Conservation (phyloP, 2,113 vertebrate species). For the Chunga burmeisteri region DNA sequence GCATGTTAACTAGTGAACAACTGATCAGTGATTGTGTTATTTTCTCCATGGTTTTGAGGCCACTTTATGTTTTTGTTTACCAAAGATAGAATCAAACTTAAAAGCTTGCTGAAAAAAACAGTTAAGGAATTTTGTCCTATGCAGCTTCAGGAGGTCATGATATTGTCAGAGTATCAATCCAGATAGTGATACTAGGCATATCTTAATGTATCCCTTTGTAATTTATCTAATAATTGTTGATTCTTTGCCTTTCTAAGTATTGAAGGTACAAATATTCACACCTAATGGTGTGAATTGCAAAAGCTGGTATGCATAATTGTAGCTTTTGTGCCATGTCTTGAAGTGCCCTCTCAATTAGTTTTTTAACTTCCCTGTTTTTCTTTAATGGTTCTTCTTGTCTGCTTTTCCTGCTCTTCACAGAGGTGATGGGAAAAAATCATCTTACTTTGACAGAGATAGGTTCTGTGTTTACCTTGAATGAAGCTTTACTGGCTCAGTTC, state of each 20-base stretch:
- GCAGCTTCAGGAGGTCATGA: not conserved
- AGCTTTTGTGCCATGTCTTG: not conserved
- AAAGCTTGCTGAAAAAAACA: not conserved
- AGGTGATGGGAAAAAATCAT: not conserved
- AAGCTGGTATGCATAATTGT: not conserved
- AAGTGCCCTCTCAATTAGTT: not conserved
- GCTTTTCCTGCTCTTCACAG: not conserved
- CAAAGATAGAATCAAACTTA: not conserved
- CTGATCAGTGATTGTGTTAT: not conserved
- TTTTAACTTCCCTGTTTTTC: not conserved
- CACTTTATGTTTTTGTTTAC: not conserved
- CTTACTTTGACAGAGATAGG: not conserved
- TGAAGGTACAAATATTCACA: not conserved
- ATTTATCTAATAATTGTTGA: not conserved
- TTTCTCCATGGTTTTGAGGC: not conserved
- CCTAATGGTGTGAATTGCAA: not conserved
- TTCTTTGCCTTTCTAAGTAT: not conserved
- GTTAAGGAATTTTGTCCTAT: not conserved
- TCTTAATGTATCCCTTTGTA: not conserved
- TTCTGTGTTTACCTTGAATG: not conserved
- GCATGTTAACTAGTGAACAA: not conserved
- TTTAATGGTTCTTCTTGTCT: accelerated
- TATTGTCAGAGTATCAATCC: not conserved
- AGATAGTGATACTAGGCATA: not conserved
- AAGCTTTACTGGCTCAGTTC: not conserved